Conservation (phyloP, 2,888 invertebrate species). For the Caenorhabditis sp. region DNA sequence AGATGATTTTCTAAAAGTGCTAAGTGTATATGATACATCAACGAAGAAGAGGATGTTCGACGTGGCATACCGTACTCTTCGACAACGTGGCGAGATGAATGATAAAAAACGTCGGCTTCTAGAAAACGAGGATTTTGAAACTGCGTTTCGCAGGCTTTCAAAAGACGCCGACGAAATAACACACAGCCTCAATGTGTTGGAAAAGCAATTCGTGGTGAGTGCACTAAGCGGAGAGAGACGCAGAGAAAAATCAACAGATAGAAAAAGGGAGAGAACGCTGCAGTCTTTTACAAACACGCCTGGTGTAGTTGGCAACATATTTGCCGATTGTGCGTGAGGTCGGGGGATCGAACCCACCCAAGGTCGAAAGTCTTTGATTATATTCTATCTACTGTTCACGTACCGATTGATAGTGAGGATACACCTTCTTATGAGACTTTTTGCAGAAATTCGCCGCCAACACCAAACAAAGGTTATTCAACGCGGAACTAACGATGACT, state of each 20-base stretch:
- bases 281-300: conserved; percentile 6
- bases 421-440: conserved; percentile 18
- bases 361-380: conserved; percentile 39
- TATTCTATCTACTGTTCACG: conserved; percentile 40
- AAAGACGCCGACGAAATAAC: conserved; percentile 14
- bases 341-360: neutral
- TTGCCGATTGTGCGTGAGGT: neutral
- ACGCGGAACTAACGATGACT: conserved; percentile 19
- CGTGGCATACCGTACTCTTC: conserved; percentile 22
- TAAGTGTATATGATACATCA: conserved; percentile 19
- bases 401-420: conserved; percentile 43
- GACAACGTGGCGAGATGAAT: conserved; percentile 25
- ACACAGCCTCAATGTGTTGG: conserved; percentile 13
- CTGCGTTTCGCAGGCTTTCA: conserved; percentile 14
- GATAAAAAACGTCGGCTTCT: conserved; percentile 11
- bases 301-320: conserved; percentile 22
- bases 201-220: conserved; percentile 34
- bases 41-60: conserved; percentile 23
- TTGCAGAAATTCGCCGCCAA: conserved; percentile 8
- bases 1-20: conserved; percentile 34
- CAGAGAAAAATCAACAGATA: too few species aligned
- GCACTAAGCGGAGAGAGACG: too few species aligned
- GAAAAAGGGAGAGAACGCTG: neutral
- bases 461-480: conserved; percentile 25
- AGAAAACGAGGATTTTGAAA: conserved; percentile 31